Base-by-base conservation (phyloP, 1,140 invertebrate genomes). In the Wasmannia auropunctata region DNA sequence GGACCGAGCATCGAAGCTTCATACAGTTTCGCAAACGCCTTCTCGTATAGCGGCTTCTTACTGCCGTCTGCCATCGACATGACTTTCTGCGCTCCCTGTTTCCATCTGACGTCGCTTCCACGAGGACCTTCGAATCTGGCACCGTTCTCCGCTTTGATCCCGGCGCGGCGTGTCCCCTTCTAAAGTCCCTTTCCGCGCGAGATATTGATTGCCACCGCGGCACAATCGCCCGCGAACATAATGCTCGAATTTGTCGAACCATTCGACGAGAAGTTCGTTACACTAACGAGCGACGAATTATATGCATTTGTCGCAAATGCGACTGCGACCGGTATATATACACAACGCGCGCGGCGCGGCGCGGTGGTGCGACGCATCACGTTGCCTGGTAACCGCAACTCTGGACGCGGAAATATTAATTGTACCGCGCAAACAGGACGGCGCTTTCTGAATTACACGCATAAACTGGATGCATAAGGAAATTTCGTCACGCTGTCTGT, bases 221-320 rank as follows among this genome's bases (percentile, higher is more conserved):
- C 58, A 88, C 72, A 90, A 90, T 90, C 87, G 83, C 65, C 79
- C 76, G 72, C 83, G 80, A 90, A 86, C 88, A 90, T 86, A 90
- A 90, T 90, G 86, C 79, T n/a, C 83, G 88, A 87, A 90, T 90
- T 90, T 90, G 88, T 90, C 87, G 83, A 90, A 90, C 74, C 86
- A 86, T 90, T 90, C 89, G 86, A 69, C 51, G 88, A 77, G 76
- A 90, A 77, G 75, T 90, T 60, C 83, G 86, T 90, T 90, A 90
- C 88, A 88, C 88, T 90, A 90, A 90, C 88, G 89, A 90, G 88
- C 86, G 86, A 79, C 56, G 88, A 90, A 90, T 90, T 90, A 90
- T 90, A 79, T 86, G 85, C 89, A 88, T 84, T 83, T 90, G 86
- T 88, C 77, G 88, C 77, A 86, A 90, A 90, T 87, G 83, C 85